Conservation (phyloP, 2,797 vertebrate genomes). For the Tenualosa ilisha region DNA sequence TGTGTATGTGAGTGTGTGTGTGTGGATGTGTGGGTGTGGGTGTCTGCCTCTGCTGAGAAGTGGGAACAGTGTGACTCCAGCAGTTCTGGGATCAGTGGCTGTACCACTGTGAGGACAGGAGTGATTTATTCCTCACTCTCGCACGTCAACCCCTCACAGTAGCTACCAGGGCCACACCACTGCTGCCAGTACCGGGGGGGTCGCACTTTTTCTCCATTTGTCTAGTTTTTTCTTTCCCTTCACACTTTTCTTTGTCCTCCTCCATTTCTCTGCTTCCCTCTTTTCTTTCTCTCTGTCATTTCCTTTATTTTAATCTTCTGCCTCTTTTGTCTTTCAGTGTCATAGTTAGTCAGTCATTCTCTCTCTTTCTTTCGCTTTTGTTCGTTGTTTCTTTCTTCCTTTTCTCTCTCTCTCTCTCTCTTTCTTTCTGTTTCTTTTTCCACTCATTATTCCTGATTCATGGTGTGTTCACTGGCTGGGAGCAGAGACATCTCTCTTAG, state of each 20-base stretch:
- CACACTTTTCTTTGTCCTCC: not conserved
- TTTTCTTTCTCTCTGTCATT: not conserved
- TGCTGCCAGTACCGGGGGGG: too few relatives aligned
- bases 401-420: not conserved
- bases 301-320: too few relatives aligned
- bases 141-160: not conserved
- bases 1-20: too few relatives aligned
- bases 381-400: not conserved
- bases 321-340: not conserved
- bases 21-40: not conserved
- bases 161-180: not conserved
- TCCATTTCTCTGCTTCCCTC: not conserved
- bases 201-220: too few relatives aligned
- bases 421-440: not conserved
- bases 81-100: slow-evolving; percentile 15
- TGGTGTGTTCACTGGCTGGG: not conserved
- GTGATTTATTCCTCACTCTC: not conserved
- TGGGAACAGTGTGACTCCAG: not conserved
- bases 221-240: too few relatives aligned
- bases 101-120: not conserved
- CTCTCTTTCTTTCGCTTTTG: not conserved
- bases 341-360: not conserved
- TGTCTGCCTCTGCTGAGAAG: not conserved
- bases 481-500: not conserved
- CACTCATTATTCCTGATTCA: not conserved